A percentile compares a stretch with the other conserved stretches of the same genome.
These are phyloP conservation scores for Semaprochilodus insignis DNA, from an alignment of 2,797 vertebrate genomes.

Conservation along the genomic window DNA sequence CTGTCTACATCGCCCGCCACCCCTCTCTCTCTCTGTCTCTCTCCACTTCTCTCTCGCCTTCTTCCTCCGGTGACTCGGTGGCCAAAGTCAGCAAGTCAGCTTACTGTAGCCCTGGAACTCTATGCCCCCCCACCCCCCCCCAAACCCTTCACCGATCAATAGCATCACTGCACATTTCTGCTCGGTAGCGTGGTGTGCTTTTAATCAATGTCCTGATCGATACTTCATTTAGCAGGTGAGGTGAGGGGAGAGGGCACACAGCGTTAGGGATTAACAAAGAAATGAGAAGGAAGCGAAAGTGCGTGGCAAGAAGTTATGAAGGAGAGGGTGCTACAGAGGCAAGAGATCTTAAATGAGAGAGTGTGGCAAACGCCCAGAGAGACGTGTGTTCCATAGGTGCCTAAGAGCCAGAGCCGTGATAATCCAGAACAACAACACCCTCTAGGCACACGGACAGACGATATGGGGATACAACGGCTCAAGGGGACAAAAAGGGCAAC, in stretches of 20 bases:
- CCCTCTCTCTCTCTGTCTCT: neutral
- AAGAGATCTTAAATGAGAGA: constrained; percentile 1
- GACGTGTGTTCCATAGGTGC: neutral
- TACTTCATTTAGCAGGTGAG: constrained; percentile 76
- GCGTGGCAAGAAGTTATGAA: neutral
- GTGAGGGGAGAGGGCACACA: constrained; percentile 47
- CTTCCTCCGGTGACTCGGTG: neutral
- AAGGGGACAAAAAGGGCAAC: too few relatives aligned
- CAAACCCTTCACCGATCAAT: constrained; percentile 57
- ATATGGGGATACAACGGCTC: too few relatives aligned
- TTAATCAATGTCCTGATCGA: constrained; percentile 76
- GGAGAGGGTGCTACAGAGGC: constrained; percentile 2
- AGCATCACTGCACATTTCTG: constrained; percentile 61
- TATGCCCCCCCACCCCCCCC: constrained; percentile 11
- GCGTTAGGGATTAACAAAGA: constrained; percentile 59
- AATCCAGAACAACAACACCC: neutral
- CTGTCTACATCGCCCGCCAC: constrained; percentile 19
- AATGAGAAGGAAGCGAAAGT: constrained; percentile 32
- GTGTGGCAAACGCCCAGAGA: neutral
- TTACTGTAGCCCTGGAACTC: neutral
- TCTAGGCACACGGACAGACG: neutral
- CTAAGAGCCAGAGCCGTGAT: neutral
- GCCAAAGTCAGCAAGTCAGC: neutral
- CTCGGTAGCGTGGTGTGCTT: constrained; percentile 63
- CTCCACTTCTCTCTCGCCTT: neutral